phyloP scores from a whole-genome alignment of 2,797 vertebrate genomes.

The Pantherophis alleghaniensis region DNA sequence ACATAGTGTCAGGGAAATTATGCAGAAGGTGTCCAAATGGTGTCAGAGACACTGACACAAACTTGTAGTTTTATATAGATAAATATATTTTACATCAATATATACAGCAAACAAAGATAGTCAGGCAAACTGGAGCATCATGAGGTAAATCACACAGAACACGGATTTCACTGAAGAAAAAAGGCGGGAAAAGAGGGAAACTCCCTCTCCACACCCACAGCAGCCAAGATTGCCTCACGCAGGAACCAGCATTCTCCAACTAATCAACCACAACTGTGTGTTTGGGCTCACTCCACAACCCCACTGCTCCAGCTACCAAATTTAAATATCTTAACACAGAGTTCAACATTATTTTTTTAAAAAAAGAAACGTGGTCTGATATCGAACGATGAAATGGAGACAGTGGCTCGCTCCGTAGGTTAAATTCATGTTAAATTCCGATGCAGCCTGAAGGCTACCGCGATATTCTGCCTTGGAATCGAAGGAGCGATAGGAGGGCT shows the following conservation, averaged over 20 bases:
- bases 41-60: too few relatives aligned
- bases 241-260: neutral
- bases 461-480: constrained; percentile 12
- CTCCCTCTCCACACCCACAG: neutral
- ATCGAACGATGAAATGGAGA: constrained; percentile 22
- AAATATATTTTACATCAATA: too few relatives aligned
- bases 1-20: neutral
- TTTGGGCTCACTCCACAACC: neutral
- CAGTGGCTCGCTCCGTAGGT: neutral
- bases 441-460: constrained; percentile 24
- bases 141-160: neutral
- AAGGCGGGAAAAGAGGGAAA: neutral
- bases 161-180: neutral
- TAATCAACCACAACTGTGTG: neutral
- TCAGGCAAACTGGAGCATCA: neutral
- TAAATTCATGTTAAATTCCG: constrained; percentile 24
- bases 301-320: neutral
- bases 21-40: too few relatives aligned
- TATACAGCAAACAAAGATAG: neutral
- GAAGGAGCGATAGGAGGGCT: constrained; percentile 11
- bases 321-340: neutral
- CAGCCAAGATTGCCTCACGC: neutral
- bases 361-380: neutral
- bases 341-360: neutral
- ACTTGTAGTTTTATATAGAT: too few relatives aligned